Evolutionary conservation across 2,797 vertebrate species (phyloP), one percentile per base, ranked within the genome.

Genomic region (Sebastes baramenuke): DNA sequence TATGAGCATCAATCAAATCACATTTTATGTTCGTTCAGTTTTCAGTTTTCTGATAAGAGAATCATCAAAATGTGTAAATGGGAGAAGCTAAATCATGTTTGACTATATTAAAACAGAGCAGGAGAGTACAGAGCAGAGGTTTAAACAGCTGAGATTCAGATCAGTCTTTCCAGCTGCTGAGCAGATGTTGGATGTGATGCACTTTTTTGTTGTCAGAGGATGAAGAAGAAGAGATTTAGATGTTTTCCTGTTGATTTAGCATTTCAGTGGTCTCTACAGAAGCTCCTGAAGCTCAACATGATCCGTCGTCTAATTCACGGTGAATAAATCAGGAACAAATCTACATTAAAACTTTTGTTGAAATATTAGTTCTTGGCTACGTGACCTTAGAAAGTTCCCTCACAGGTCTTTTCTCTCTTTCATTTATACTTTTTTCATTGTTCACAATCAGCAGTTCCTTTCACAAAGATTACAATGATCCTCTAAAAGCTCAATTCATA

Each of bases 401-500:
- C 13, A 52, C 22, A 54, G 7, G 12, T 36, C 22, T 59, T 67
- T 49, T 16, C 24, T 55, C 2, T 58, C 22, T 60, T 46, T 72
- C 56, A 24, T 62, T 70, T 22, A 5, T 18, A 46, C 25, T 52
- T 27, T 49, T 36, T 12, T 36, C 75, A 65, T 72, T 25, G 18
- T 77, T 84, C 58, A 2, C 32, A 36, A 13, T 20, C 38, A 5
- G 66, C 67, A 16, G 22, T 10, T 78, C 29, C 16, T 62, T 75
- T 80, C 22, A 38, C 3, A 34, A 12, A 74, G 60, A 86, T 87
- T 71, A 83, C 55, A 83, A 74, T 80, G 42, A 64, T 52, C 52
- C 25, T 12, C 56, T 54, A 20, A 72, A 34, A 64, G 29, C 72
- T 77, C 34, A 13, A 30, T 77, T 84, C 62, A 61, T 4, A 14